Percentiles rank a stretch among this genome's conserved stretches.
These are phyloP conservation scores for Cygnus buccinator DNA, from an alignment of 2,113 vertebrate species.

Conservation along the genomic window DNA sequence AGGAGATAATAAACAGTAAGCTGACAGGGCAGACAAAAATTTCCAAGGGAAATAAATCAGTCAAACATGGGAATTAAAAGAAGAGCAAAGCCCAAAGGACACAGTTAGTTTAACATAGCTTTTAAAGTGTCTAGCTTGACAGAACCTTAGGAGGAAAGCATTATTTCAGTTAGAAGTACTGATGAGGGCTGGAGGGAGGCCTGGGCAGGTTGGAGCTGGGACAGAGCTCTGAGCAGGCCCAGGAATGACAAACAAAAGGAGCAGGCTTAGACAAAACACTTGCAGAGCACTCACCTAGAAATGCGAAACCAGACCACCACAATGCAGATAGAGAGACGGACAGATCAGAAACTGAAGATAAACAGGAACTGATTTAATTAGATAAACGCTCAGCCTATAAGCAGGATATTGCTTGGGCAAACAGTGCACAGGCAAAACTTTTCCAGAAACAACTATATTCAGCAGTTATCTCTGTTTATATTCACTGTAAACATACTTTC, in stretches of 20 bases:
- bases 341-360: slow-evolving; percentile 9
- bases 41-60: slow-evolving; percentile 14
- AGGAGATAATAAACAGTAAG: not conserved
- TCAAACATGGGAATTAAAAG: slow-evolving; percentile 4
- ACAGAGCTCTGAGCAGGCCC: not conserved
- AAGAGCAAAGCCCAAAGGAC: not conserved
- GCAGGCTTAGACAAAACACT: not conserved
- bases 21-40: not conserved
- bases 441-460: not conserved
- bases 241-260: not conserved
- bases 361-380: slow-evolving; percentile 53
- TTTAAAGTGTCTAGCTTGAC: not conserved
- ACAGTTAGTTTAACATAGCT: slow-evolving; percentile 6
- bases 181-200: not conserved
- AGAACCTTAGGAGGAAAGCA: not conserved
- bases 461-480: slow-evolving; percentile 32
- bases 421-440: not conserved
- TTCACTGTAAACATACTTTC: slow-evolving; percentile 26
- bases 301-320: not conserved
- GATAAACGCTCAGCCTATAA: not conserved
- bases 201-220: not conserved
- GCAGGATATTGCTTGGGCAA: slow-evolving; percentile 3
- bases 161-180: not conserved
- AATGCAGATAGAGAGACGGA: slow-evolving; percentile 2
- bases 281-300: not conserved